These are phyloP conservation scores for Hippoglossus stenolepis DNA, from an alignment of 2,113 vertebrate species.

Conservation along the genomic window DNA sequence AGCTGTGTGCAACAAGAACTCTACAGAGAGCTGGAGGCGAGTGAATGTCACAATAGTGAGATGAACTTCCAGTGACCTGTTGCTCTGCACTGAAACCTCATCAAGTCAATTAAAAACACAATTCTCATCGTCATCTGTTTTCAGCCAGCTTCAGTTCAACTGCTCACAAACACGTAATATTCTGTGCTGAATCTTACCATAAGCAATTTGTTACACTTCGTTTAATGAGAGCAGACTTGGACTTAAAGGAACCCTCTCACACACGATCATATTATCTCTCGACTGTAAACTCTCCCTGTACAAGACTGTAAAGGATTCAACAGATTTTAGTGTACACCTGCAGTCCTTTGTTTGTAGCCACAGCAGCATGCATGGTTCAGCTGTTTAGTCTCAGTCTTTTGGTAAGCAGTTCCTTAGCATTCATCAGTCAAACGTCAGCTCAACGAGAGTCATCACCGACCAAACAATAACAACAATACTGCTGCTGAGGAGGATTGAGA, in stretches of 20 bases:
- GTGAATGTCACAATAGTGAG: too few species aligned
- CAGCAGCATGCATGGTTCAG: not conserved
- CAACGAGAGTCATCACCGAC: constrained; percentile 32
- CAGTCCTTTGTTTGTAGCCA: not conserved
- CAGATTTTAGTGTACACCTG: not conserved
- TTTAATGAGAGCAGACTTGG: too few species aligned
- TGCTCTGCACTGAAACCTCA: not conserved
- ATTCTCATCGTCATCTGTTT: too few species aligned
- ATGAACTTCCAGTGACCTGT: not conserved
- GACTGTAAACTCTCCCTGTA: not conserved
- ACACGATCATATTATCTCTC: not conserved
- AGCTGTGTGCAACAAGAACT: not conserved
- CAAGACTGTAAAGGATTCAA: not conserved
- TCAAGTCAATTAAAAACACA: not conserved
- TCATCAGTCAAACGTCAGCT: constrained; percentile 51
- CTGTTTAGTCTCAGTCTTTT: constrained; percentile 44
- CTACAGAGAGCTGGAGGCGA: not conserved
- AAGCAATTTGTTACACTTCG: too few species aligned
- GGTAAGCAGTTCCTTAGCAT: constrained; percentile 45
- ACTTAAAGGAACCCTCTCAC: not conserved
- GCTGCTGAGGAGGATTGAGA: not conserved
- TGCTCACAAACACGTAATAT: too few species aligned
- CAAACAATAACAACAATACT: not conserved
- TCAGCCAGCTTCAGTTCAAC: too few species aligned
- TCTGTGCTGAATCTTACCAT: too few species aligned